phyloP scores from a whole-genome alignment of 2,113 vertebrate species.

The Salvator merianae region DNA sequence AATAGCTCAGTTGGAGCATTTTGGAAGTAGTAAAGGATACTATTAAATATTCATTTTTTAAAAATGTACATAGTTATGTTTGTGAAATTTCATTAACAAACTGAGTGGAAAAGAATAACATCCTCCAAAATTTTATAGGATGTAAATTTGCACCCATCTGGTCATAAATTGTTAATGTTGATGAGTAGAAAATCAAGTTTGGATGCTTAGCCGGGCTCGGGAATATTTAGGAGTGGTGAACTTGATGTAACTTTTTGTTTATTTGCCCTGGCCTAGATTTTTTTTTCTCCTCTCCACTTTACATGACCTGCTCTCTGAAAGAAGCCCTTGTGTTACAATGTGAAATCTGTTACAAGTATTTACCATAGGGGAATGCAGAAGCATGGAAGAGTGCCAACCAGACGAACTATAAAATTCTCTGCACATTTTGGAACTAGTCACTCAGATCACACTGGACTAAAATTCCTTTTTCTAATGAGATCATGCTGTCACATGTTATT shows the following conservation, averaged over 20 bases:
- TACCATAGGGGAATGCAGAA: slow-evolving; percentile 89
- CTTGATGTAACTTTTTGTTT: slow-evolving; percentile 92
- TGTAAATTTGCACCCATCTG: slow-evolving; percentile 91
- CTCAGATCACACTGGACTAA: slow-evolving; percentile 87
- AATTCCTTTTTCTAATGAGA: slow-evolving; percentile 96
- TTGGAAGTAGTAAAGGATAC: slow-evolving; percentile 75
- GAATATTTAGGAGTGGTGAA: slow-evolving; percentile 87
- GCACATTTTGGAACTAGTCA: slow-evolving; percentile 93
- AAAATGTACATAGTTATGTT: slow-evolving; percentile 74
- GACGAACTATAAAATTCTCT: slow-evolving; percentile 94
- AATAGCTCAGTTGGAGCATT: slow-evolving; percentile 61
- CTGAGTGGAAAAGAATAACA: slow-evolving; percentile 81
- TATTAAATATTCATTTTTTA: slow-evolving; percentile 61
- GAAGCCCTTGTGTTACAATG: slow-evolving; percentile 92
- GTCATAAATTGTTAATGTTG: slow-evolving; percentile 89
- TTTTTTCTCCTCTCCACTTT: slow-evolving; percentile 73
- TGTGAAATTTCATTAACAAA: slow-evolving; percentile 84
- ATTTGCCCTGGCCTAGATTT: slow-evolving; percentile 94
- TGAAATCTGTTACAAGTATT: slow-evolving; percentile 99
- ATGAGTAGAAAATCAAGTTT: slow-evolving; percentile 82
- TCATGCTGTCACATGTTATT: slow-evolving; percentile 93
- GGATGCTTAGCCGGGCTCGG: slow-evolving; percentile 80
- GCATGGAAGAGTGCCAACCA: slow-evolving; percentile 89
- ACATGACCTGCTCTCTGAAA: slow-evolving; percentile 90
- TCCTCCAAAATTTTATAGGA: slow-evolving; percentile 85